Conservation (phyloP, 2,797 vertebrate genomes). For the Centropyge bicolor region DNA sequence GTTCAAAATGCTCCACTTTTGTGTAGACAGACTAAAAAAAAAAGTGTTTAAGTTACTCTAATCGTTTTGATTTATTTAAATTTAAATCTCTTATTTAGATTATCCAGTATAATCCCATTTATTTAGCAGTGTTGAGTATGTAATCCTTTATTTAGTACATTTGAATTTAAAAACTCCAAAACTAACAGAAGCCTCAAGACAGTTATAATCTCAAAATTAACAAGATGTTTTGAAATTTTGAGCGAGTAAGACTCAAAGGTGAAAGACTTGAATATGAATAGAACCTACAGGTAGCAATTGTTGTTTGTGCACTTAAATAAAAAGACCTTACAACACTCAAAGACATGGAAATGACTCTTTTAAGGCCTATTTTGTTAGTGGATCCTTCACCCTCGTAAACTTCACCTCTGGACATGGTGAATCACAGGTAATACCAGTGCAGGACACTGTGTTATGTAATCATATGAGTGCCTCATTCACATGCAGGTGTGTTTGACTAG, state of each 20-base stretch:
- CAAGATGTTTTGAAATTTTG: neutral
- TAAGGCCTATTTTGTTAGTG: neutral
- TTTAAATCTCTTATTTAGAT: neutral
- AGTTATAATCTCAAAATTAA: neutral
- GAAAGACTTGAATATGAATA: too few relatives aligned
- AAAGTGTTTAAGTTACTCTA: too few relatives aligned
- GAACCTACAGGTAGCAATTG: neutral
- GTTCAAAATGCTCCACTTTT: neutral
- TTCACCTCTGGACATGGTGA: conserved; percentile 7
- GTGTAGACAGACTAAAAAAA: too few relatives aligned
- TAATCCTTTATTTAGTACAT: neutral
- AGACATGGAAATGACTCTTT: too few relatives aligned
- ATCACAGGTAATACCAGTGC: neutral
- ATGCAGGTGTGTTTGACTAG: conserved; percentile 15
- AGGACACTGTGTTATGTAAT: too few relatives aligned
- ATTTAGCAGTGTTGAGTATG: too few relatives aligned
- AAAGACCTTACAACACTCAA: too few relatives aligned
- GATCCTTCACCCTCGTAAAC: neutral
- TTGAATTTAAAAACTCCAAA: neutral
- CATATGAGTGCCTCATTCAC: neutral
- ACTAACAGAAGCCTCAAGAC: neutral
- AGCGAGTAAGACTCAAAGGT: neutral
- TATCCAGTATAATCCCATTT: neutral
- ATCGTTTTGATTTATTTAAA: neutral
- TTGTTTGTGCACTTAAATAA: neutral